These are phyloP conservation scores for Synergus gifuensis DNA, from an alignment of 2,888 invertebrate species.

Conservation along the genomic window DNA sequence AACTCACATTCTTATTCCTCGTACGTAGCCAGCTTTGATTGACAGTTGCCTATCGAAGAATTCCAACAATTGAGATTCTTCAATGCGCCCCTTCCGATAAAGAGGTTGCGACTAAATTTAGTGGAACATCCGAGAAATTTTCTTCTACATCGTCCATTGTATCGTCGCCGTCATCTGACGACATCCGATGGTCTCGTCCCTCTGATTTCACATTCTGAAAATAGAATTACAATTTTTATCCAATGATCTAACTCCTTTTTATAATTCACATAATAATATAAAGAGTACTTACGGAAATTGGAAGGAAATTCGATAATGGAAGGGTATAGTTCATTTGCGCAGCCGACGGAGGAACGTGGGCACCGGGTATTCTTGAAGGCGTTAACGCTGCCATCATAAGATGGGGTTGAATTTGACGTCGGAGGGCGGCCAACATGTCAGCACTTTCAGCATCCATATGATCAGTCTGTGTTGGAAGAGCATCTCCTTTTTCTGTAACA, in stretches of 20 bases:
- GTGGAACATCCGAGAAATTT: conserved; percentile 82
- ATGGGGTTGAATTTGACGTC: conserved; percentile 86
- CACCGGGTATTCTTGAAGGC: conserved; percentile 77
- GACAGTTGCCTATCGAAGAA: conserved; percentile 21
- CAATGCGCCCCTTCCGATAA: conserved; percentile 83
- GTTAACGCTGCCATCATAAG: conserved; percentile 83
- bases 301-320: conserved; percentile 72
- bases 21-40: conserved; percentile 17
- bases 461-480: conserved; percentile 63
- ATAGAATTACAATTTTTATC: conserved; percentile 35
- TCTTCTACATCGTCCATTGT: conserved; percentile 78
- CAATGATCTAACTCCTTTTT: background rate
- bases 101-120: conserved; percentile 86
- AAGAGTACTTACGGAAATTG: conserved; percentile 71
- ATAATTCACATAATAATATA: background rate
- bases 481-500: conserved; percentile 68
- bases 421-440: conserved; percentile 85
- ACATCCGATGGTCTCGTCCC: conserved; percentile 68
- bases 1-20: conserved; percentile 12
- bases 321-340: conserved; percentile 72
- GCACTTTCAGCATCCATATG: conserved; percentile 80
- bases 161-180: conserved; percentile 65
- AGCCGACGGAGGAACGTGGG: conserved; percentile 65
- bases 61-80: conserved; percentile 46
- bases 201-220: conserved; percentile 71